Evolutionary conservation across 2,113 vertebrate genomes (phyloP).

Genomic region (Rutilus rutilus): DNA sequence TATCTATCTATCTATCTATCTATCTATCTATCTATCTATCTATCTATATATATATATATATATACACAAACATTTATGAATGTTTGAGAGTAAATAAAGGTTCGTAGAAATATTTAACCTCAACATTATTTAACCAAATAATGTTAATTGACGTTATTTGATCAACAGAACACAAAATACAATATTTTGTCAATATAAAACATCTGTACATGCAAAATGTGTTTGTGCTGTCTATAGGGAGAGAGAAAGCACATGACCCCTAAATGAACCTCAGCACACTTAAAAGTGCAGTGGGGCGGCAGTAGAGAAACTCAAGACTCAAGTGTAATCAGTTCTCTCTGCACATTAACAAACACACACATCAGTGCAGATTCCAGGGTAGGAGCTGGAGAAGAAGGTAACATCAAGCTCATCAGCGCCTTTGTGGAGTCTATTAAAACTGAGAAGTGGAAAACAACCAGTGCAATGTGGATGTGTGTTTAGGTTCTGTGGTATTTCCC

Average conservation of each 20-base stretch:
- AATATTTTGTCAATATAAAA: background rate
- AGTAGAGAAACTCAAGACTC: background rate
- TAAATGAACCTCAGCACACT: background rate
- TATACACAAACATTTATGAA: background rate
- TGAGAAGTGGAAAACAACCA: slow-evolving; percentile 30
- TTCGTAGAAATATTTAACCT: background rate
- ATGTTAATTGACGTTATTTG: background rate
- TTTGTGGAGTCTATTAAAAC: slow-evolving; percentile 30
- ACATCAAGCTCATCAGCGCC: slow-evolving; percentile 38
- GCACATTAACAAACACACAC: background rate
- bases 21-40: too few relatives aligned
- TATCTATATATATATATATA: too few relatives aligned
- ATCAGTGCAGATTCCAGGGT: slow-evolving; percentile 12
- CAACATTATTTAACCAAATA: background rate
- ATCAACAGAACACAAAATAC: background rate
- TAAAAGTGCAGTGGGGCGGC: slow-evolving; percentile 55
- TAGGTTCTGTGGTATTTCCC: background rate
- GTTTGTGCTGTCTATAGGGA: background rate
- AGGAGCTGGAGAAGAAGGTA: slow-evolving; percentile 5
- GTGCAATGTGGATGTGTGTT: background rate
- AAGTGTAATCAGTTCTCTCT: slow-evolving; percentile 37
- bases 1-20: too few relatives aligned
- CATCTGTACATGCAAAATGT: background rate
- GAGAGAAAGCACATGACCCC: background rate
- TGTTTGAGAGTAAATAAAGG: background rate